A percentile compares a stretch with the other conserved stretches of the same genome.
Conservation (phyloP, 2,888 invertebrate genomes). For the Ochlodes sylvanus region DNA sequence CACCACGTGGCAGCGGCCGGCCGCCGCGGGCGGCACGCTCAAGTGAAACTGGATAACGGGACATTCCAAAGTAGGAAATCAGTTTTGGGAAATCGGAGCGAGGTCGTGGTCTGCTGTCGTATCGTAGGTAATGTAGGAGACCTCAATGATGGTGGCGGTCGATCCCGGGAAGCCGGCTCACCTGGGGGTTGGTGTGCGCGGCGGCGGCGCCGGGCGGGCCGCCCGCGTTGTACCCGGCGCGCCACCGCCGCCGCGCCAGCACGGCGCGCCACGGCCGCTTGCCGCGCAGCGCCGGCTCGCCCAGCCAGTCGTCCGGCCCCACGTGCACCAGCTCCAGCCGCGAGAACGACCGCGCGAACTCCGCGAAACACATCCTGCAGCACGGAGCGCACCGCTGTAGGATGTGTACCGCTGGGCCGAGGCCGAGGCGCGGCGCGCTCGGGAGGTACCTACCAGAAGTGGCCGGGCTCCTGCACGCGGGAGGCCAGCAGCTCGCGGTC, state of each 20-base stretch:
- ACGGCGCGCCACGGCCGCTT: constrained; percentile 90
- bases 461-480: constrained; percentile 60
- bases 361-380: constrained; percentile 88
- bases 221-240: constrained; percentile 89
- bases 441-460: constrained; percentile 53
- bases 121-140: too few relatives aligned
- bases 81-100: too few relatives aligned
- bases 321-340: constrained; percentile 90
- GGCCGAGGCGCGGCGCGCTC: not conserved
- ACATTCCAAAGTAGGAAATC: too few relatives aligned
- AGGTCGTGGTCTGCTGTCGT: too few relatives aligned
- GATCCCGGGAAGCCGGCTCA: constrained; percentile 68
- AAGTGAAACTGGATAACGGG: not conserved
- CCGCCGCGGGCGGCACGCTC: constrained; percentile 48
- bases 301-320: constrained; percentile 91
- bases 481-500: constrained; percentile 87
- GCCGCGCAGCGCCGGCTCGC: constrained; percentile 87
- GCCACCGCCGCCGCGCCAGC: constrained; percentile 87
- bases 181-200: constrained; percentile 89
- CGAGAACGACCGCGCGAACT: constrained; percentile 88
- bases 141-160: too few relatives aligned
- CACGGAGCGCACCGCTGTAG: not conserved
- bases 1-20: constrained; percentile 89
- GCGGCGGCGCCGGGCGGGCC: constrained; percentile 85
- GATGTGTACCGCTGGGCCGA: not conserved